Conservation (phyloP, 1,140 invertebrate species). For the Sipha flava region DNA sequence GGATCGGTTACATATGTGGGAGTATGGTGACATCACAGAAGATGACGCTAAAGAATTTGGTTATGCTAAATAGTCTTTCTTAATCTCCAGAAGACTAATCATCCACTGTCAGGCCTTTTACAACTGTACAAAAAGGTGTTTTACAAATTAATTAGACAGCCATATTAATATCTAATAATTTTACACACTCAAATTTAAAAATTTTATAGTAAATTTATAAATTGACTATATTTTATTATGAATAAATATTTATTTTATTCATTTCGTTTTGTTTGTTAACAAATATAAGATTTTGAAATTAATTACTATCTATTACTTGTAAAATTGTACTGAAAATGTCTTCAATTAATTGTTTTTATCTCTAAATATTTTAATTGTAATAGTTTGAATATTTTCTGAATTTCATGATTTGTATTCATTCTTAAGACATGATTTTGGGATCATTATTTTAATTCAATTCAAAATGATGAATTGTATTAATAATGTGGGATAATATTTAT, state of each 20-base stretch:
- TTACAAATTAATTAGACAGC: slow-evolving; percentile 25
- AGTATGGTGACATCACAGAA: slow-evolving; percentile 91
- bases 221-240: slow-evolving; percentile 15
- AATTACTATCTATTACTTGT: neutral
- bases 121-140: slow-evolving; percentile 30
- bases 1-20: slow-evolving; percentile 81
- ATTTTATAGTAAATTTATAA: neutral
- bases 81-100: neutral
- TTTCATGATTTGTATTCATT: neutral
- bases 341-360: neutral
- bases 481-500: neutral
- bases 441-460: neutral
- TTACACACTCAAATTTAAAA: neutral
- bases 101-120: slow-evolving; percentile 29
- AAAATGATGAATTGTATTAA: neutral
- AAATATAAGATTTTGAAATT: neutral
- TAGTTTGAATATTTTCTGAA: neutral
- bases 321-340: neutral
- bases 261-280: slow-evolving; percentile 9
- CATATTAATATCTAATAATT: slow-evolving; percentile 25
- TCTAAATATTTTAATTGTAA: neutral
- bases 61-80: slow-evolving; percentile 33
- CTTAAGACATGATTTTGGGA: neutral
- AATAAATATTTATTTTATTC: slow-evolving; percentile 8
- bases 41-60: slow-evolving; percentile 91